A percentile compares a stretch with the other conserved stretches of the same genome.
phyloP scores from a whole-genome alignment of 2,113 vertebrate species.

The Girardinichthys multiradiatus region DNA sequence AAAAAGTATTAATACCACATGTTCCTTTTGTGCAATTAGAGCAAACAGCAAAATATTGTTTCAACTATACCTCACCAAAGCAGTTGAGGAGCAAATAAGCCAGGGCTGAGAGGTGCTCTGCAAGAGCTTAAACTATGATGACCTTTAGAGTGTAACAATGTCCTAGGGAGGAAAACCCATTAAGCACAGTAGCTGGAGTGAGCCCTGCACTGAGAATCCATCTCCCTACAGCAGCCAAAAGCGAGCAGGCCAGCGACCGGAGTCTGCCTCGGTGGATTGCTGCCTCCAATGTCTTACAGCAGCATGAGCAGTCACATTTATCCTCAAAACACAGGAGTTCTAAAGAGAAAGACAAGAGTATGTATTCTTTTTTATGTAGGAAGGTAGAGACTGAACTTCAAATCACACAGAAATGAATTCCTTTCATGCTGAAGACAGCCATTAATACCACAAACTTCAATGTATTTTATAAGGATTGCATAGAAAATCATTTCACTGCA shows the following conservation, averaged over 20 bases:
- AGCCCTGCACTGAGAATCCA: slow-evolving; percentile 48
- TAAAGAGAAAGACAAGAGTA: not conserved
- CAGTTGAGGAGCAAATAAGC: slow-evolving; percentile 46
- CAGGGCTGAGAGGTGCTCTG: slow-evolving; percentile 38
- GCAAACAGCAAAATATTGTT: slow-evolving; percentile 17
- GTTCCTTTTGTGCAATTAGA: slow-evolving; percentile 18
- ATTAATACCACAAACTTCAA: not conserved
- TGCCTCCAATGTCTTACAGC: slow-evolving; percentile 37
- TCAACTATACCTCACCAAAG: slow-evolving; percentile 11
- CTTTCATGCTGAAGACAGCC: not conserved
- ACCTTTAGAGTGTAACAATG: slow-evolving; percentile 72
- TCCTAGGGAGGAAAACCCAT: slow-evolving; percentile 65
- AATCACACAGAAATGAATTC: not conserved
- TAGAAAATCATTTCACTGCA: no score
- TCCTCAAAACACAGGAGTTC: slow-evolving; percentile 18
- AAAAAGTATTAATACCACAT: not conserved
- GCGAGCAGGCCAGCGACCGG: slow-evolving; percentile 42
- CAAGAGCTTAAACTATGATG: slow-evolving; percentile 47
- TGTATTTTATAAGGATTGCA: no score
- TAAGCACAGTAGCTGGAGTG: slow-evolving; percentile 53
- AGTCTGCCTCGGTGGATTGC: slow-evolving; percentile 30
- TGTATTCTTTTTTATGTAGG: not conserved
- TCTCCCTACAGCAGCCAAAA: slow-evolving; percentile 62
- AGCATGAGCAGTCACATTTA: slow-evolving; percentile 51
- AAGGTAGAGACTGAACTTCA: not conserved